Conservation (phyloP, 2,113 vertebrate genomes). For the Uropsilus gracilis region DNA sequence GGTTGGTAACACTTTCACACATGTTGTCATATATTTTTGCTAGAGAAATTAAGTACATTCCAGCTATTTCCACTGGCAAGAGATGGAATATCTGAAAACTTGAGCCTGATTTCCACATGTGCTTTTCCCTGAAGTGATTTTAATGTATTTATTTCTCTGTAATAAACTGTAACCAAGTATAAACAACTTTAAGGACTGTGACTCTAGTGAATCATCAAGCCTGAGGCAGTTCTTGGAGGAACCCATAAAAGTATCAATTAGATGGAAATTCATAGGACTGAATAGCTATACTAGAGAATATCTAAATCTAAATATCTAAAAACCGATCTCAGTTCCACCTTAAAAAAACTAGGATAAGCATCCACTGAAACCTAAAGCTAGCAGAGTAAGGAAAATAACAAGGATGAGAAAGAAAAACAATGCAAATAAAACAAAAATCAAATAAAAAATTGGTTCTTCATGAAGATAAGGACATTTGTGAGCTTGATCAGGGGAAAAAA, state of each 20-base stretch:
- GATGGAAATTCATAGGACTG: background rate
- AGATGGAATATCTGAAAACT: background rate
- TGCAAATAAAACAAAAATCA: background rate
- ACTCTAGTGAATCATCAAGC: background rate
- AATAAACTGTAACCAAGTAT: background rate
- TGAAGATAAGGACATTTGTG: background rate
- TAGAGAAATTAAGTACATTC: background rate
- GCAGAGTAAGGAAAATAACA: background rate
- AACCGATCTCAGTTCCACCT: background rate
- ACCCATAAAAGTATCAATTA: background rate
- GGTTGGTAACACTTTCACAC: background rate
- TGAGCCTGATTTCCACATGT: background rate
- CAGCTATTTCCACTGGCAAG: too few relatives aligned
- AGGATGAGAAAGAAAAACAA: background rate
- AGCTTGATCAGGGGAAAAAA: background rate
- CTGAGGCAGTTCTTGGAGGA: background rate
- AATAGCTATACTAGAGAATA: background rate
- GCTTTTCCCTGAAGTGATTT: background rate
- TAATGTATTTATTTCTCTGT: background rate
- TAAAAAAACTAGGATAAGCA: slow-evolving; percentile 34
- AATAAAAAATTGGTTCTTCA: background rate
- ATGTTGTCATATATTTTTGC: background rate
- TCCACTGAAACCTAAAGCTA: background rate
- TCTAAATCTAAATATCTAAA: background rate
- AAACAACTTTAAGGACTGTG: background rate